phyloP scores from a whole-genome alignment of 1,140 invertebrate species.

The Drosophila elegans region DNA sequence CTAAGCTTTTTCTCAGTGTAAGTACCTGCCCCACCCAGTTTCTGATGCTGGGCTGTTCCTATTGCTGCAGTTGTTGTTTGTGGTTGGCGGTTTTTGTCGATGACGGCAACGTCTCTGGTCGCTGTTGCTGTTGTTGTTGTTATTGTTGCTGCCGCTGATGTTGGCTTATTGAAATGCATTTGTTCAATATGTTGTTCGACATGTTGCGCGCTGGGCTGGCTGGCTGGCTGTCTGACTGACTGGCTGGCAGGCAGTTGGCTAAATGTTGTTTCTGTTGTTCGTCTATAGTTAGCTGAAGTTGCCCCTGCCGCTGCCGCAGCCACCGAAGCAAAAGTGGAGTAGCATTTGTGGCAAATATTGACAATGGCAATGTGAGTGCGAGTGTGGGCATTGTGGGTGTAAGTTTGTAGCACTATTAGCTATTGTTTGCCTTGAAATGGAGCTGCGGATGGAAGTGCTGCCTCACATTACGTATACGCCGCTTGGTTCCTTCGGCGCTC shows the following conservation, averaged over 20 bases:
- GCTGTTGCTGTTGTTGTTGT: neutral
- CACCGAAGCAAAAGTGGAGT: conserved; percentile 50
- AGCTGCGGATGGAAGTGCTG: conserved; percentile 47
- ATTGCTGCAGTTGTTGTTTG: conserved; percentile 38
- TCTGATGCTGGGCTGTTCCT: conserved; percentile 25
- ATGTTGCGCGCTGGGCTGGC: conserved; percentile 59
- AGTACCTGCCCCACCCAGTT: conserved; percentile 37
- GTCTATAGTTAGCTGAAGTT: conserved; percentile 72
- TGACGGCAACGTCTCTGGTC: conserved; percentile 47
- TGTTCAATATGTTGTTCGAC: conserved; percentile 81
- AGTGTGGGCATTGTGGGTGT: conserved; percentile 57
- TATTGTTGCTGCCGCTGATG: conserved; percentile 38
- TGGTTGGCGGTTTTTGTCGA: conserved; percentile 60
- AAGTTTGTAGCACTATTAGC: conserved; percentile 82
- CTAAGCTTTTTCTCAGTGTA: conserved; percentile 7
- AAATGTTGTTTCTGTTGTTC: conserved; percentile 55
- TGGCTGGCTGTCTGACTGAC: conserved; percentile 3
- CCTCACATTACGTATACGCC: conserved; percentile 41
- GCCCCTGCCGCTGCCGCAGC: conserved; percentile 49
- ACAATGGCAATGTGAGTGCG: conserved; percentile 66
- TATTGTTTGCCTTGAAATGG: conserved; percentile 80
- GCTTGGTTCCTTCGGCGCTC: conserved; percentile 25
- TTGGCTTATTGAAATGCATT: conserved; percentile 82
- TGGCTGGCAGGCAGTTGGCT: conserved; percentile 28
- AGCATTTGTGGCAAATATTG: conserved; percentile 78